Evolutionary conservation across 2,888 invertebrate genomes (phyloP).

Genomic region (Omphaloscelis lunosa): DNA sequence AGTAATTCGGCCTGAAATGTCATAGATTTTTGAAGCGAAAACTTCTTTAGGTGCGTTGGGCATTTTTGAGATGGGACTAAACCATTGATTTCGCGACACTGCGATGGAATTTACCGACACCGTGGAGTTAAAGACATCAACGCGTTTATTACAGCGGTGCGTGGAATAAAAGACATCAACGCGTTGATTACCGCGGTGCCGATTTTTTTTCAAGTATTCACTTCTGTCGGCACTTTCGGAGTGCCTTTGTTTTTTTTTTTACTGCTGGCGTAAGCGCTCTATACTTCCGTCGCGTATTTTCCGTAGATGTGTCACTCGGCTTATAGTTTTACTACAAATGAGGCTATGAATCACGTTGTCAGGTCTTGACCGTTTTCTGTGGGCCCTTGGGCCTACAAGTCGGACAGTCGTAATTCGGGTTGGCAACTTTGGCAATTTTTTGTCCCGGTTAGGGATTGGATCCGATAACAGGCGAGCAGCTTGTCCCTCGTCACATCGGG

Average conservation of each 20-base stretch:
- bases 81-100: no score
- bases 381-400: not conserved
- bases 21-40: not conserved
- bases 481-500: conserved; percentile 52
- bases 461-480: conserved; percentile 44
- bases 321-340: conserved; percentile 13
- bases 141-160: no score
- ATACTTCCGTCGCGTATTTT: not conserved
- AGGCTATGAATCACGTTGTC: conserved; percentile 14
- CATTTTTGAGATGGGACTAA: no score
- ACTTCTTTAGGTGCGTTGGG: no score
- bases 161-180: no score
- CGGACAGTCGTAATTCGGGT: conserved; percentile 32
- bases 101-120: no score
- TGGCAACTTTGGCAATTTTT: conserved; percentile 36
- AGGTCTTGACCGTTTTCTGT: not conserved
- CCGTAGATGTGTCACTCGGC: not conserved
- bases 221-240: no score
- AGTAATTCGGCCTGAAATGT: not conserved
- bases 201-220: no score
- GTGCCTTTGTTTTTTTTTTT: not conserved
- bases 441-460: conserved; percentile 29
- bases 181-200: no score
- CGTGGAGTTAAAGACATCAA: no score
- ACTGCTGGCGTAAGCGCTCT: not conserved